These are phyloP conservation scores for Bombus terrestris DNA, from an alignment of 1,140 invertebrate species.

Conservation along the genomic window DNA sequence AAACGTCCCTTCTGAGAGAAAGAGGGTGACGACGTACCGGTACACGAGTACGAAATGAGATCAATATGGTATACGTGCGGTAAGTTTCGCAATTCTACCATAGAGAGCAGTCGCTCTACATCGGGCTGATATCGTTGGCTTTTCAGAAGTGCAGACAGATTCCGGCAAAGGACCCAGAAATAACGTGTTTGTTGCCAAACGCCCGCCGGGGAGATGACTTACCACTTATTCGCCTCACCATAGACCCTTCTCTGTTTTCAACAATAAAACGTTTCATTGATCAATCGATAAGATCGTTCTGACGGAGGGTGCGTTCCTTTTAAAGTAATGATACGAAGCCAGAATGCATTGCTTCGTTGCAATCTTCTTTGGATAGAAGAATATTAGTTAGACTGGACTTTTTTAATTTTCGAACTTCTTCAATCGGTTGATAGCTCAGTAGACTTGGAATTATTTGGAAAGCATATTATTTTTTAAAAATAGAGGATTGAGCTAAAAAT, in stretches of 20 bases:
- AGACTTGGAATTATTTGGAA: background rate
- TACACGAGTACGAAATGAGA: background rate
- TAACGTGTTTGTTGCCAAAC: conserved; percentile 50
- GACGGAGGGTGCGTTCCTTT: background rate
- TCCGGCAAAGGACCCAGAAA: conserved; percentile 32
- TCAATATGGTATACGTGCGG: conserved; percentile 8
- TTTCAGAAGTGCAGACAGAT: conserved; percentile 12
- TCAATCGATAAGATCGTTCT: background rate
- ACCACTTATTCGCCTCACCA: conserved; percentile 13
- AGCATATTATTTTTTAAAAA: background rate
- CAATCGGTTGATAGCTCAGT: background rate
- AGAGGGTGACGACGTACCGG: background rate
- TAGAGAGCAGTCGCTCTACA: background rate
- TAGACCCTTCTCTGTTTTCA: background rate
- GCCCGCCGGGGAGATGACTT: conserved; percentile 20
- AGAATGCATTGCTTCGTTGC: background rate
- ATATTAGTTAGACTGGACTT: background rate
- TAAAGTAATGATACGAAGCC: background rate
- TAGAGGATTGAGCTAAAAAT: background rate
- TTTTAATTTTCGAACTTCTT: background rate
- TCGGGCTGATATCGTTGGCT: conserved; percentile 5
- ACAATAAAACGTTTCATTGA: conserved; percentile 17
- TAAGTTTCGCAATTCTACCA: background rate
- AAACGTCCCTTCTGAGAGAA: background rate
- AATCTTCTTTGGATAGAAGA: background rate